A percentile compares a stretch with the other conserved stretches of the same genome.
Evolutionary conservation across 2,888 invertebrate genomes (phyloP).

Genomic region (Pandemis cinnamomeana): DNA sequence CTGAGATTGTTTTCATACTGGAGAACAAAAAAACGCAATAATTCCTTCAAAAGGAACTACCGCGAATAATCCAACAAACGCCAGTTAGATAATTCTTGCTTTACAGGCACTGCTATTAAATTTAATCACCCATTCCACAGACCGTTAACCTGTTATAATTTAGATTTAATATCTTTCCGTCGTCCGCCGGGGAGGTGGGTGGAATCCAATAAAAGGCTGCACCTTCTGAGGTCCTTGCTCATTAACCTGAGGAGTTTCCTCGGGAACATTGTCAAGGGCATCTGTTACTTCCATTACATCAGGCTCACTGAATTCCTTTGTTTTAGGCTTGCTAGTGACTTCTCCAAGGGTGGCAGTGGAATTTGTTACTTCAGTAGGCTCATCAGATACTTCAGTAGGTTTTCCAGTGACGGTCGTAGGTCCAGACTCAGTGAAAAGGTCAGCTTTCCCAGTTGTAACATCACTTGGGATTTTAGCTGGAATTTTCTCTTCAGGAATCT

Average conservation of each 20-base stretch:
- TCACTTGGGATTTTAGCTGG: background rate
- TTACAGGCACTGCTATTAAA: too few relatives aligned
- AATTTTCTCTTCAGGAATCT: conserved; percentile 3
- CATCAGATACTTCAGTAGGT: background rate
- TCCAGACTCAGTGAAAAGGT: conserved; percentile 4
- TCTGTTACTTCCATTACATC: background rate
- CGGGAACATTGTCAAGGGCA: background rate
- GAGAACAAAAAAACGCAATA: too few relatives aligned
- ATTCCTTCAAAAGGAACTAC: too few relatives aligned
- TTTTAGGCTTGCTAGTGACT: background rate
- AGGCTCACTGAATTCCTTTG: background rate
- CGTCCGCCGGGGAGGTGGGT: background rate
- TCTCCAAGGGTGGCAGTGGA: background rate
- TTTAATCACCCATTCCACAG: background rate
- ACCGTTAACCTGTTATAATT: background rate
- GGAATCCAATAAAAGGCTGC: background rate
- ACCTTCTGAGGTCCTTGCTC: background rate
- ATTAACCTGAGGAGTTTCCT: conserved; percentile 6
- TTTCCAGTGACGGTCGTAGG: background rate
- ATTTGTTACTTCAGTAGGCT: background rate
- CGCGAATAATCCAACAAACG: too few relatives aligned
- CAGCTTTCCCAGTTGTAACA: conserved; percentile 13
- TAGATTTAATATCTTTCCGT: background rate
- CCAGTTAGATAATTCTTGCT: too few relatives aligned
- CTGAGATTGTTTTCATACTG: too few relatives aligned